Base-by-base conservation (phyloP, 1,140 invertebrate species). In the Teleopsis dalmanni region DNA sequence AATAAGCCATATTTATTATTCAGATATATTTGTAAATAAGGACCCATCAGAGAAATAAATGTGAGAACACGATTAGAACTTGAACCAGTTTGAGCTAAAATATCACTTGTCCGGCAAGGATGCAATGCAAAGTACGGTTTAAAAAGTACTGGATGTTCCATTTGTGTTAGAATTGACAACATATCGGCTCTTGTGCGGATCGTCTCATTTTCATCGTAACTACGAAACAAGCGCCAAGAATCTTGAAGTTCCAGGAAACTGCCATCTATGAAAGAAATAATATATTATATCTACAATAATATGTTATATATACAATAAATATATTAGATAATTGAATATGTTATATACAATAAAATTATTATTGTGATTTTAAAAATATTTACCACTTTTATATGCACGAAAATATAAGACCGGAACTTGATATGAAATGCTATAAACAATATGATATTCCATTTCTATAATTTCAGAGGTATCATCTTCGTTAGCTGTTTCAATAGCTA, bases 101-200 rank as follows among this genome's bases (percentile, higher is more conserved):
- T 56, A 37, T 73, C 63, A 5, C 58, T 46, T 9, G 72, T 74
- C 44, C 67, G 65, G 42, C 73, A 75, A 4, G 73, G 72, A 59
- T 75, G 73, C 41, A 75, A 50, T 6, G 65, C 66, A 46, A 73
- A 56, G 45, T 69, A 71, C 0, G 73, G 73, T n/a, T 49, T 58
- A 47, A 68, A 68, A 10, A 74, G 50, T 2, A 74, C 64, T 3
- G 72, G 73, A 56, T 75, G 73, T 36, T 75, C 73, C 65, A 61
- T 59, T 57, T 70, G 69, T 10, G 70, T 72, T 4, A 72, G 36
- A 38, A 62, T 65, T 35, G 57, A 51, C 11, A 58, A 55, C 31
- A 72, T 57, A 29, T 63, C 60, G 14, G 38, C 41, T 22, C 52
- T 34, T 9, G 33, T 27, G n/a, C 46, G 31, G 25, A 26, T 19